Conservation (phyloP, 2,888 invertebrate species). For the Machimus rusticus region DNA sequence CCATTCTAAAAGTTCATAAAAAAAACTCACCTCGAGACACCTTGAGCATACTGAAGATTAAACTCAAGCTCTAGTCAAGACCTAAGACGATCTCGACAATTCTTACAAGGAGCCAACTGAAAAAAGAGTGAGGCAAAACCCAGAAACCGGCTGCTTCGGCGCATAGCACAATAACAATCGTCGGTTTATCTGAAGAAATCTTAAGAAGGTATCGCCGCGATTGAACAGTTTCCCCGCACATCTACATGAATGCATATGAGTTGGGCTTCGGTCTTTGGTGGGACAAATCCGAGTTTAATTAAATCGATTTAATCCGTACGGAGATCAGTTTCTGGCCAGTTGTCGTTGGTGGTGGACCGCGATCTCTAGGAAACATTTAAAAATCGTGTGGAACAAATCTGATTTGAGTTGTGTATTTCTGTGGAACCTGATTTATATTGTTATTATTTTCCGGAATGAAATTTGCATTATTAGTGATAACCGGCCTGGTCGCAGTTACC, state of each 20-base stretch:
- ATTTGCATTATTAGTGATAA: not conserved
- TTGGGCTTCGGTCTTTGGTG: not conserved
- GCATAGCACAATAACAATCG: not conserved
- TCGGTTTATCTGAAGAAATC: not conserved
- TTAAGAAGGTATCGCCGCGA: not conserved
- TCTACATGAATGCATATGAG: not conserved
- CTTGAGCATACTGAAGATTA: not conserved
- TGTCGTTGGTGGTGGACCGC: not conserved
- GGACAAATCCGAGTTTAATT: constrained; percentile 20
- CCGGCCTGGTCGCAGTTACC: not conserved
- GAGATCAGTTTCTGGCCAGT: not conserved
- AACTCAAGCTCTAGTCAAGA: not conserved
- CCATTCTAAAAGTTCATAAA: not conserved
- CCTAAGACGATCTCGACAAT: not conserved
- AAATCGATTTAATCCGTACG: not conserved
- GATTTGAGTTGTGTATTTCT: not conserved
- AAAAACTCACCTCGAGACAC: not conserved
- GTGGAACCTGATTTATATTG: not conserved
- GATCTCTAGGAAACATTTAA: not conserved
- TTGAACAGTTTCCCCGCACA: not conserved
- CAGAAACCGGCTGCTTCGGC: not conserved
- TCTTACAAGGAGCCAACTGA: not conserved
- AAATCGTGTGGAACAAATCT: not conserved
- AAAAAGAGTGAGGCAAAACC: not conserved
- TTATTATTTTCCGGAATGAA: not conserved